Percentiles rank a stretch among this genome's conserved stretches.
These are phyloP conservation scores for Malaclemys terrapin DNA, from an alignment of 2,113 vertebrate species.

Conservation along the genomic window DNA sequence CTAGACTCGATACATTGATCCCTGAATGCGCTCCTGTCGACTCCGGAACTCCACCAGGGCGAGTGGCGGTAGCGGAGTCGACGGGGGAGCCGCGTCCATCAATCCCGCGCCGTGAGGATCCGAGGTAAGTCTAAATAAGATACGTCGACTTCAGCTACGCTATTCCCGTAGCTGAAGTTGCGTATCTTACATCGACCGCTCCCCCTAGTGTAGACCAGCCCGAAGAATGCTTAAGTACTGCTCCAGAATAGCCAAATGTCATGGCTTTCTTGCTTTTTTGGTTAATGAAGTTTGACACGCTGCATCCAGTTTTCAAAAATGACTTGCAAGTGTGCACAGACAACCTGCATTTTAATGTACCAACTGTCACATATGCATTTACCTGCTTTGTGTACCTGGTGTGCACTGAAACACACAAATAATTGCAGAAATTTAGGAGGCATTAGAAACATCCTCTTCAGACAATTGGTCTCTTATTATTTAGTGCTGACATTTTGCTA, in stretches of 20 bases:
- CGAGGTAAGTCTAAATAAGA: too few relatives aligned
- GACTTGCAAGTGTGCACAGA: background rate
- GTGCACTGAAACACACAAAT: background rate
- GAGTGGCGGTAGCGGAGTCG: too few relatives aligned
- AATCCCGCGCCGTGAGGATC: too few relatives aligned
- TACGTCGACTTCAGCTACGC: too few relatives aligned
- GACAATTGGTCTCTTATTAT: background rate
- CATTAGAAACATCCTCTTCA: background rate
- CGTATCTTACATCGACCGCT: too few relatives aligned
- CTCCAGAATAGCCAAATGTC: background rate
- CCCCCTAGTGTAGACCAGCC: too few relatives aligned
- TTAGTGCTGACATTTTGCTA: conserved; percentile 32
- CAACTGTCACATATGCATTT: background rate
- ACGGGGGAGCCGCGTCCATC: too few relatives aligned
- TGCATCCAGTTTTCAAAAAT: background rate
- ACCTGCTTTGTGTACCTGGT: background rate
- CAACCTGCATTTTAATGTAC: background rate
- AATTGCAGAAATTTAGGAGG: background rate
- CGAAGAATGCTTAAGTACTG: background rate
- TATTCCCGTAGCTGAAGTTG: too few relatives aligned
- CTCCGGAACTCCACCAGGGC: too few relatives aligned
- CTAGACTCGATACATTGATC: too few relatives aligned
- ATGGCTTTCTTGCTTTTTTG: background rate
- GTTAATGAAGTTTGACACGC: background rate
- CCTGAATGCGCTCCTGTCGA: too few relatives aligned